Percentiles rank a stretch among this genome's conserved stretches.
These are phyloP conservation scores for Venturia canescens DNA, from an alignment of 1,140 invertebrate species.

Conservation along the genomic window DNA sequence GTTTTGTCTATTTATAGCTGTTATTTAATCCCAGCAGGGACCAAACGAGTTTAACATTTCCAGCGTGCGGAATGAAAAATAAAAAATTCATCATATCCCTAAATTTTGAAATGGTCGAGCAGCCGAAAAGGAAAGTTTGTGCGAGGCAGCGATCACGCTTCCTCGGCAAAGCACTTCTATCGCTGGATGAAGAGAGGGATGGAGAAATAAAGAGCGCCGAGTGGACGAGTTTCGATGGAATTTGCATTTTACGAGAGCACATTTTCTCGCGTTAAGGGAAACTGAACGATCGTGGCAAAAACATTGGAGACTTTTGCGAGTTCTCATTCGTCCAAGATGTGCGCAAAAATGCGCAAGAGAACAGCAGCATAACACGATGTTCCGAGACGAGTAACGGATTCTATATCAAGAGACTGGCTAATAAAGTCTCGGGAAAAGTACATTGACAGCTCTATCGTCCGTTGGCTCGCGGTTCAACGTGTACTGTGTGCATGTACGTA, in stretches of 20 bases:
- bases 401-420: too few species aligned
- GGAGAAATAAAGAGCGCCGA: neutral
- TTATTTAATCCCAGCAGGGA: neutral
- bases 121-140: neutral
- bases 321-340: constrained; percentile 1
- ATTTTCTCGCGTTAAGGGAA: constrained; percentile 38
- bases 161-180: constrained; percentile 27
- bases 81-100: neutral
- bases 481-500: neutral
- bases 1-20: too few species aligned
- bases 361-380: neutral
- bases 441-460: too few species aligned
- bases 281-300: neutral
- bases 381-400: neutral
- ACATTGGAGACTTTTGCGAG: neutral
- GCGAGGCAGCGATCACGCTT: neutral
- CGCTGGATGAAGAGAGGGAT: neutral
- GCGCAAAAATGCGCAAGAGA: neutral
- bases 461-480: too few species aligned
- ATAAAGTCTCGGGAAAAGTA: too few species aligned
- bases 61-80: too few species aligned
- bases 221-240: constrained; percentile 12
- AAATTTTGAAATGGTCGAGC: neutral
- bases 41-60: neutral
- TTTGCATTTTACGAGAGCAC: constrained; percentile 53